Percentiles rank a stretch among this genome's conserved stretches.
These are phyloP conservation scores for Catajapyx aquilonaris DNA, from an alignment of 1,140 invertebrate genomes.

Conservation along the genomic window DNA sequence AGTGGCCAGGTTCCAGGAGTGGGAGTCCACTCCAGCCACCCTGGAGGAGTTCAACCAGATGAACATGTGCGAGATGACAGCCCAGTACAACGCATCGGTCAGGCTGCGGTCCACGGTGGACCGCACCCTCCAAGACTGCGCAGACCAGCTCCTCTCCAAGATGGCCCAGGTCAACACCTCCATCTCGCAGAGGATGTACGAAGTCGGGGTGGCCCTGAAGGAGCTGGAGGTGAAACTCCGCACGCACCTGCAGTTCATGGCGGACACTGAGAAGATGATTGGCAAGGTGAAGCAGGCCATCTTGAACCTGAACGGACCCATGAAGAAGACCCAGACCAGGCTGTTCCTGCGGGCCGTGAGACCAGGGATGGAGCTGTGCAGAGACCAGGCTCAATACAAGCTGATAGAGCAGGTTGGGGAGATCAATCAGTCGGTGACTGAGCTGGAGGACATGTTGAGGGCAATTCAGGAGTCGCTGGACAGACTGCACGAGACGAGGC, in stretches of 20 bases:
- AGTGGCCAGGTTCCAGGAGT: constrained; percentile 12
- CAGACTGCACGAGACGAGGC: constrained; percentile 12
- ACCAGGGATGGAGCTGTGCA: neutral
- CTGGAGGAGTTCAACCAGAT: constrained; percentile 12
- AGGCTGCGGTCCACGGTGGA: neutral
- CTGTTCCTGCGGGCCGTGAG: neutral
- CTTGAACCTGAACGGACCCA: neutral
- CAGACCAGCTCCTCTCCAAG: neutral
- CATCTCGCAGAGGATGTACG: neutral
- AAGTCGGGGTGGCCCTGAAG: neutral
- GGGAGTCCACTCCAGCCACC: constrained; percentile 11
- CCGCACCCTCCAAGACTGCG: neutral
- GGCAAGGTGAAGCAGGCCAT: neutral
- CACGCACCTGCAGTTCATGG: neutral
- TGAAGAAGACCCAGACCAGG: neutral
- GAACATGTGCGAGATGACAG: constrained; percentile 10
- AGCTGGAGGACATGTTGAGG: constrained; percentile 11
- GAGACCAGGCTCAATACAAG: too few relatives aligned
- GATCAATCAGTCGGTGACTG: constrained; percentile 10
- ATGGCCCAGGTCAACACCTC: neutral
- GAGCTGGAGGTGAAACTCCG: neutral
- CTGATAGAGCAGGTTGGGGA: constrained; percentile 13
- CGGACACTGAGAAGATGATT: neutral
- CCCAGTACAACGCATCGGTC: neutral
- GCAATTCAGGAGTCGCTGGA: constrained; percentile 13